Conservation (phyloP, 2,113 vertebrate genomes). For the Colaptes auratus region DNA sequence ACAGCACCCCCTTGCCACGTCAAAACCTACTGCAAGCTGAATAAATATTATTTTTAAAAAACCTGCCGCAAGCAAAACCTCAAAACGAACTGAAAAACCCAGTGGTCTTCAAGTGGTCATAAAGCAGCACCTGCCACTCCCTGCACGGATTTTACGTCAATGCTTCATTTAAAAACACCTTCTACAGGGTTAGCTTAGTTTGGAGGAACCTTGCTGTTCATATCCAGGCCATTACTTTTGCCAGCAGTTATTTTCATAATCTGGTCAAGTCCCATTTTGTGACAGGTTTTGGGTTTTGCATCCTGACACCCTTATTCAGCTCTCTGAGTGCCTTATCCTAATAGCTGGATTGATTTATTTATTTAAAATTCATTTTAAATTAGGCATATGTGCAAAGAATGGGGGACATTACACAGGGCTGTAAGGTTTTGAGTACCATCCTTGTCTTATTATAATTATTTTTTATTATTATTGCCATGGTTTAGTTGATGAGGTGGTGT, state of each 20-base stretch:
- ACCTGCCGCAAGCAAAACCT: fast-evolving
- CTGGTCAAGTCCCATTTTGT: background rate
- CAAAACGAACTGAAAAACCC: background rate
- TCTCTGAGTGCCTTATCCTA: background rate
- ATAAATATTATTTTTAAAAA: fast-evolving
- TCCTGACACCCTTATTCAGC: background rate
- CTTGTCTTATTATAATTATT: background rate
- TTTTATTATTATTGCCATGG: too few relatives aligned
- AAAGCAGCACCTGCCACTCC: background rate
- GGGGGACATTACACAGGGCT: background rate
- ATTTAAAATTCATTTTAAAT: background rate
- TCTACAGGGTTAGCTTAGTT: background rate
- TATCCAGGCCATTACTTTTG: background rate
- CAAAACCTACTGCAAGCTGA: background rate
- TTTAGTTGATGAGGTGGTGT: too few relatives aligned
- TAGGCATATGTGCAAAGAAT: background rate
- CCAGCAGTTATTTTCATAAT: background rate
- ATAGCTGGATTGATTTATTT: background rate
- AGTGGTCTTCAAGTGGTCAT: background rate
- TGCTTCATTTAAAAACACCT: background rate
- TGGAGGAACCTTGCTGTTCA: background rate
- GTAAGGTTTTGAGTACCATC: background rate
- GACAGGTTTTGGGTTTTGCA: background rate
- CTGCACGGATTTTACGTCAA: background rate
- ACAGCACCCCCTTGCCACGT: background rate